Evolutionary conservation across 2,797 vertebrate genomes (phyloP), one percentile per base, ranked within the genome.

Genomic region (Notamacropus eugenii): DNA sequence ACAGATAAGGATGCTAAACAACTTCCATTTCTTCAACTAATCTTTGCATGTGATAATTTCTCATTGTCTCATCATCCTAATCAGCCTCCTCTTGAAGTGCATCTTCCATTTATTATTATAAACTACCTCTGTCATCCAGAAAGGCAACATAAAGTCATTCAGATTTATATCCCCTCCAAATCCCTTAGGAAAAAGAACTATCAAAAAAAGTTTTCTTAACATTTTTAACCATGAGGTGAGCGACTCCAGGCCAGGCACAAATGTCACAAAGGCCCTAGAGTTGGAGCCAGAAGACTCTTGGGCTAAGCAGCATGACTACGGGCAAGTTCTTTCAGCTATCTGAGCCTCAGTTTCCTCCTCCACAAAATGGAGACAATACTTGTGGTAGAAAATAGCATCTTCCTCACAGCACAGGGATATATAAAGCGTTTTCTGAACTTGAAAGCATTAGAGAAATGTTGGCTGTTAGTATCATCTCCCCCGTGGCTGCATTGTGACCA

Each of bases 281-380:
- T 34, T 1, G 52, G 28, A n/a, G 24, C 0, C 90, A 50, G 90
- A 91, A 57, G 54, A 94, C 10, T 57, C 56, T 10, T 55, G 90
- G 90, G 5, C 19, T 91, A n/a, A 91, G 1, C 10, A 58, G n/a
- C 82, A 54, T 19, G 6, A 56, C 22, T 59, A 14, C 56, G 40
- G 14, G 40, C 58, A 67, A 55, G 59, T 74, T 14, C 22, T 28
- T 11, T 54, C 10, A 19, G 46, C 52, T 90, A 91, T 55, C 59
- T 31, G 19, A 31, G 90, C 19, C n/a, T 9, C 58, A 40, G 8
- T 19, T 5, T 31, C 31, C 3, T n/a, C 27, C 24, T 4, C 46
- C n/a, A 3, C n/a, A 57, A 24, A 54, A 27, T 0, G 28, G 14
- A 27, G 31, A 1, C 9, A 55, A 90, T 0, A 0, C 0, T 40